A percentile compares a stretch with the other conserved stretches of the same genome.
Conservation (phyloP, 1,140 invertebrate genomes). For the Daktulosphaira vitifoliae region DNA sequence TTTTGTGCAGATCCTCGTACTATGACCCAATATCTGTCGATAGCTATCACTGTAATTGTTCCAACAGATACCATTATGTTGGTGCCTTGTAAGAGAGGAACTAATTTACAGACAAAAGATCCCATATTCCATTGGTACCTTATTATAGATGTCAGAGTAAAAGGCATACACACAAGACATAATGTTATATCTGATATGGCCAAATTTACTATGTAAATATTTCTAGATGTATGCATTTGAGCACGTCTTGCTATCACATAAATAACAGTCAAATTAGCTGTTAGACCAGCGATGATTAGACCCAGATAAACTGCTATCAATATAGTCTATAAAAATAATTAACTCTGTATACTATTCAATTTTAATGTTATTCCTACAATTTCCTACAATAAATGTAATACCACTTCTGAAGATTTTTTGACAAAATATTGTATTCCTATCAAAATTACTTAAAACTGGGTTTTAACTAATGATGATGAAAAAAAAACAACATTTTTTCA, state of each 20-base stretch:
- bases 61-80: slow-evolving; percentile 55
- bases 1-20: slow-evolving; percentile 43
- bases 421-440: too few relatives aligned
- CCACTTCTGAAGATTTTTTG: too few relatives aligned
- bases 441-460: too few relatives aligned
- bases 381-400: too few relatives aligned
- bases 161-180: slow-evolving; percentile 51
- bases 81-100: slow-evolving; percentile 48
- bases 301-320: slow-evolving; percentile 43
- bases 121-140: slow-evolving; percentile 44
- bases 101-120: slow-evolving; percentile 49
- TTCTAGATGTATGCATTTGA: slow-evolving; percentile 45
- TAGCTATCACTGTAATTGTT: slow-evolving; percentile 53
- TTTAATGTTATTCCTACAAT: too few relatives aligned
- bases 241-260: slow-evolving; percentile 43
- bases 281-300: slow-evolving; percentile 44
- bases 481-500: too few relatives aligned
- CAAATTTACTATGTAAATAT: slow-evolving; percentile 55
- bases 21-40: slow-evolving; percentile 50
- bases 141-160: slow-evolving; percentile 48
- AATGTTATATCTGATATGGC: slow-evolving; percentile 52
- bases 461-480: too few relatives aligned
- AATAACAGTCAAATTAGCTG: slow-evolving; percentile 44
- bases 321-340: slow-evolving; percentile 5
- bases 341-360: too few relatives aligned